Percentiles rank a stretch among this genome's conserved stretches.
phyloP scores from a whole-genome alignment of 1,140 invertebrate species.

The Pararge aegeria region DNA sequence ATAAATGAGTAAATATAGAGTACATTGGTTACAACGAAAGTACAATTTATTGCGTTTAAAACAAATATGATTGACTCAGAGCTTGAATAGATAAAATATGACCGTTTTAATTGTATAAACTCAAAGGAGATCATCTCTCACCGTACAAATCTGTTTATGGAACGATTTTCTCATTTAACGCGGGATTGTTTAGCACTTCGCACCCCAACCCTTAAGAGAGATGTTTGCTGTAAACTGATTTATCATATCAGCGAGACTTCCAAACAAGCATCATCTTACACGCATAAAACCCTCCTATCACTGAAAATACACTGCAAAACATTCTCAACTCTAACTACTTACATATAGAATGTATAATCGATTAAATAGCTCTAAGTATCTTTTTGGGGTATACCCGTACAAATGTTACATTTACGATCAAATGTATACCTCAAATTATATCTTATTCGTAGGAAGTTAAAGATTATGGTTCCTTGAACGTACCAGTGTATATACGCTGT shows the following conservation, averaged over 20 bases:
- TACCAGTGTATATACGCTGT: slow-evolving; percentile 14
- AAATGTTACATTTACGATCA: slow-evolving; percentile 32
- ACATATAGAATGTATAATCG: slow-evolving; percentile 59
- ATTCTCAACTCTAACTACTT: slow-evolving; percentile 59
- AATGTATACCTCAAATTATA: slow-evolving; percentile 23
- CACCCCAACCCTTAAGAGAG: slow-evolving; percentile 65
- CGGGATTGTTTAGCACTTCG: slow-evolving; percentile 57
- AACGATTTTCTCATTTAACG: slow-evolving; percentile 63
- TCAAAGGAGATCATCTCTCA: slow-evolving; percentile 26
- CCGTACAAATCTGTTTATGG: slow-evolving; percentile 33
- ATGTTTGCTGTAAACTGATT: slow-evolving; percentile 74
- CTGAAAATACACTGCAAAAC: slow-evolving; percentile 46
- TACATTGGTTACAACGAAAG: too few relatives aligned
- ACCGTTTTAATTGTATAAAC: slow-evolving; percentile 12
- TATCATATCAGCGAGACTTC: slow-evolving; percentile 74
- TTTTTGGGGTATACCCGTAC: slow-evolving; percentile 27
- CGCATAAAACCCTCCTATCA: slow-evolving; percentile 72
- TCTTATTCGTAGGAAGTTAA: slow-evolving; percentile 32
- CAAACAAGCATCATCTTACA: slow-evolving; percentile 78
- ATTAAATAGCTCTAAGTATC: slow-evolving; percentile 46
- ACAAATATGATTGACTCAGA: not conserved
- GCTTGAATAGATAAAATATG: slow-evolving; percentile 1
- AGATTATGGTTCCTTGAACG: slow-evolving; percentile 33
- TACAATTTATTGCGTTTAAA: too few relatives aligned
- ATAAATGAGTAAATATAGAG: too few relatives aligned